Conservation (phyloP, 2,797 vertebrate genomes). For the Sandelia bainsii region DNA sequence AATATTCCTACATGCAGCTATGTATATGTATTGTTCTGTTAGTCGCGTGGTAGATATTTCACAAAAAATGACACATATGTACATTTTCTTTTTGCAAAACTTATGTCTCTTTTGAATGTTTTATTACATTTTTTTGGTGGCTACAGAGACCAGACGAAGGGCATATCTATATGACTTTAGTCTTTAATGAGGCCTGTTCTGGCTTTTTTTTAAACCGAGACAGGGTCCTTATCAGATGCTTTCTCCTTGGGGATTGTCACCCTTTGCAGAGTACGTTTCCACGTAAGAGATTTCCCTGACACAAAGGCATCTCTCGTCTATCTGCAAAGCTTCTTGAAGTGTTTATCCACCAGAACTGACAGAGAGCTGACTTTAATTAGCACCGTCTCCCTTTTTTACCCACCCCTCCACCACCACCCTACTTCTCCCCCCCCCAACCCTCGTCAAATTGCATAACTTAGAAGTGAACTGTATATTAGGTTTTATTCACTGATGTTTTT, state of each 20-base stretch:
- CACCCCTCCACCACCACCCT: background rate
- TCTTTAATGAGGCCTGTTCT: slow-evolving; percentile 79
- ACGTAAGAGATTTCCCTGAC: slow-evolving; percentile 82
- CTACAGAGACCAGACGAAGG: slow-evolving; percentile 60
- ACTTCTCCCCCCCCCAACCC: slow-evolving; percentile 25
- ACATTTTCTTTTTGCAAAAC: slow-evolving; percentile 3
- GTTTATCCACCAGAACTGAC: slow-evolving; percentile 87
- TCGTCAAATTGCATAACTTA: slow-evolving; percentile 82
- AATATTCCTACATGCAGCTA: background rate
- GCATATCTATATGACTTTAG: slow-evolving; percentile 73
- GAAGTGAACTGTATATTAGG: slow-evolving; percentile 74
- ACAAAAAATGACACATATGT: slow-evolving; percentile 1
- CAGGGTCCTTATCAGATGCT: slow-evolving; percentile 78
- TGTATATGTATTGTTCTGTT: slow-evolving; percentile 1
- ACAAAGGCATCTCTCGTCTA: slow-evolving; percentile 83
- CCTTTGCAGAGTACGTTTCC: slow-evolving; percentile 77
- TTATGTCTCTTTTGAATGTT: slow-evolving; percentile 1
- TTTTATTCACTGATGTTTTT: slow-evolving; percentile 79
- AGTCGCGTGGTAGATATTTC: slow-evolving; percentile 5
- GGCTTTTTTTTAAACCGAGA: slow-evolving; percentile 73
- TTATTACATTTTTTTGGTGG: slow-evolving; percentile 21
- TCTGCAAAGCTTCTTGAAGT: slow-evolving; percentile 84
- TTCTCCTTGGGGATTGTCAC: slow-evolving; percentile 78
- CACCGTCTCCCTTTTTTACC: slow-evolving; percentile 75
- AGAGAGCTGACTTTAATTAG: slow-evolving; percentile 86